A percentile compares a stretch with the other conserved stretches of the same genome.
These are phyloP conservation scores for Vicugna pacos DNA, from an alignment of 2,113 vertebrate genomes.

Conservation along the genomic window DNA sequence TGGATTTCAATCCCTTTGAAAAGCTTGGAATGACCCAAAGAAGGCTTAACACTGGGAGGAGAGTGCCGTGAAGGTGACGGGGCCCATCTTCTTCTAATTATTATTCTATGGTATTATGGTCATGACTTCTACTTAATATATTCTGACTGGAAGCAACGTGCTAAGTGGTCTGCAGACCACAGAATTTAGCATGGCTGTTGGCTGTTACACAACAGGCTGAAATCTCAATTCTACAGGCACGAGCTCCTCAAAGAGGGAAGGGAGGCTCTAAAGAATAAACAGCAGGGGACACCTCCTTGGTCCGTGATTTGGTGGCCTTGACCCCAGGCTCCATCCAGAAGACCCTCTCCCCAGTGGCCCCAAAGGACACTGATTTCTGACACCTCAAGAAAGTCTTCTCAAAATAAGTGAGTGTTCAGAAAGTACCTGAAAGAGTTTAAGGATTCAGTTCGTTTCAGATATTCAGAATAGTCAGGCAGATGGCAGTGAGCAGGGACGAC, in stretches of 20 bases:
- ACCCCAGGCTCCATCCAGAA: neutral
- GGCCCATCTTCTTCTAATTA: conserved; percentile 37
- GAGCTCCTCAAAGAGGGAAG: neutral
- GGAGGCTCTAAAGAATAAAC: neutral
- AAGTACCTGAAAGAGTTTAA: neutral
- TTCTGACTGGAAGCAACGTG: conserved; percentile 58
- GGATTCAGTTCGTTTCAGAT: neutral
- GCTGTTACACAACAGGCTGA: neutral
- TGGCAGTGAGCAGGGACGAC: neutral
- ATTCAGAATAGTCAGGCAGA: neutral
- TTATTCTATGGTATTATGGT: neutral
- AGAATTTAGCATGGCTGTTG: conserved; percentile 20
- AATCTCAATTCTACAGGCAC: conserved; percentile 4
- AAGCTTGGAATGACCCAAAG: neutral
- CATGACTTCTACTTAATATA: neutral
- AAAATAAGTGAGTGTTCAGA: neutral
- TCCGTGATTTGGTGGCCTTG: neutral
- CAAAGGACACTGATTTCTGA: neutral
- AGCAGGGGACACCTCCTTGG: neutral
- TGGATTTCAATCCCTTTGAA: neutral
- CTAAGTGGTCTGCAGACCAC: conserved; percentile 36
- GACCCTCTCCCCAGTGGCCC: neutral
- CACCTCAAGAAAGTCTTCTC: neutral
- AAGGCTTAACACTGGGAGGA: neutral
- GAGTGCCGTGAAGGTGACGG: neutral